Base-by-base conservation (phyloP, 1,140 invertebrate species). In the Cotesia glomerata region DNA sequence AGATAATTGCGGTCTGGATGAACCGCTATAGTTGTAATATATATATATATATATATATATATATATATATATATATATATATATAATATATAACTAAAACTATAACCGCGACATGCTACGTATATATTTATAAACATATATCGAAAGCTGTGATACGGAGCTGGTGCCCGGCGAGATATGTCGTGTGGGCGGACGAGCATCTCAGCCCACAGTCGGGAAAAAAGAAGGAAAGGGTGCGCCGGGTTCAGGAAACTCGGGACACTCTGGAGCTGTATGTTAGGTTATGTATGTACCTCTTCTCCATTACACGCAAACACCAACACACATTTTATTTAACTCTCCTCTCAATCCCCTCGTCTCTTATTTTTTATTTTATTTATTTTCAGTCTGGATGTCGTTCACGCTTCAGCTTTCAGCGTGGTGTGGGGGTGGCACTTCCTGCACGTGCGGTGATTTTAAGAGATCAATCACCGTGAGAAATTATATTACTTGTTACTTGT, bases 161-260 rank as follows among this genome's bases (percentile, higher is more conserved):
- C 71, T 77, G 75, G 61, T 78, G 65, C 75, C 72, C 74, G 76
- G 76, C 59, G 39, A 58, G 75, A 78, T 72, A 73, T 76, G 69
- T 56, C 59, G 77, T 51, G 81, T 83, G 77, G 81, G 81, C 78
- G 80, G 72, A 77, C 74, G 71, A 75, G 54, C 65, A 76, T 77
- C 71, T 74, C 77, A 51, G 71, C 75, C 73, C 73, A 79, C 78
- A 72, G 26, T 8, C 35, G 34, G 54, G 11, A 63, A 73, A 73
- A 45, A 56, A 63, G 68, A 61, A 66, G 61, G 72, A 75, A 36
- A 77, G 74, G 75, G 77, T 77, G 75, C 74, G 77, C 63, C 77
- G 49, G 54, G 69, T 71, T 71, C 66, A 74, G 77, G 72, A 76
- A 76, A 66, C 75, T 67, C 69, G 62, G 63, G 59, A 45, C 11